Base-by-base conservation (phyloP, 1,140 invertebrate genomes). In the Probaryconus sp. region DNA sequence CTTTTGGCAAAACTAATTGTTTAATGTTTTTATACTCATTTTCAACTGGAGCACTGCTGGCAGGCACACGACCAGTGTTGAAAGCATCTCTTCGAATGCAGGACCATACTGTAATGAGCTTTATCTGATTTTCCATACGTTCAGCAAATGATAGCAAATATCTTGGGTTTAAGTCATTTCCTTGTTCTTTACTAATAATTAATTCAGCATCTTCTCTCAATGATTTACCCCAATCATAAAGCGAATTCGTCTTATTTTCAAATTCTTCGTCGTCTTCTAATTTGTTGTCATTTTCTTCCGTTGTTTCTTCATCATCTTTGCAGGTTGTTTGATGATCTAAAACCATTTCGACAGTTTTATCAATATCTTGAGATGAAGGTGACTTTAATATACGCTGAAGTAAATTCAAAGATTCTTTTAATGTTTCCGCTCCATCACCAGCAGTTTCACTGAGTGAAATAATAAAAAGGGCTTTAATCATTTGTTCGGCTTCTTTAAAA, bases 21-120 rank as follows among this genome's bases (percentile, higher is more conserved):
- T 50, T 50, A 18, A 63, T 31, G 5, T 1, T 50, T 31, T 50
- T 50, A 20, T 30, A 50, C 16, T 63, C 33, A 1, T 11, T 28
- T 20, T 50, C 43, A 3, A 63, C 45, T 9, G 53, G 28, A 43
- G 53, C 53, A 20, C 53, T 56, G 21, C 53, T 56, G 5, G 53
- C 53, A 5, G 58, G 58, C 6, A 63, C 14, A 6, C 43, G 11
- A 9, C 58, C 58, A 42, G 26, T 40, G 0, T 45, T 24, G 18
- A 50, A 63, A 5, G 26, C n/a, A 20, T 50, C 20, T 20, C 43
- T 31, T 21, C 6, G 2, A 37, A 40, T 28, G 18, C 30, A 26
- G 11, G 55, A 45, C 55, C 55, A 60, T 14, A 60, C n/a, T n/a
- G n/a, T n/a, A 11, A 1, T 18, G 48, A 17, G 40, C 37, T 26